Conservation (phyloP, 2,888 invertebrate genomes). For the Drosophila siamana region DNA sequence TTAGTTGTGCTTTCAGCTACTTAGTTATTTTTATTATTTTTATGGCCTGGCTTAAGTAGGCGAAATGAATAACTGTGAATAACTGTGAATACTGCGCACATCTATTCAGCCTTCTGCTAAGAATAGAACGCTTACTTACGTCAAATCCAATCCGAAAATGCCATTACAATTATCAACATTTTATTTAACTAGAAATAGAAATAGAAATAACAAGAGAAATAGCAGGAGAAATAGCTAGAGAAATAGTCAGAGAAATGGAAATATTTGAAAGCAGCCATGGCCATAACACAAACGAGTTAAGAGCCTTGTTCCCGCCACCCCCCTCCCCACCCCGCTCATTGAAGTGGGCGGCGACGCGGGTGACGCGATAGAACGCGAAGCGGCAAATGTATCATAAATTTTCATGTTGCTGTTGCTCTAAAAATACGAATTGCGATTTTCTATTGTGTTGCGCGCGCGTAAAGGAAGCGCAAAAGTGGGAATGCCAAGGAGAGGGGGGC, state of each 20-base stretch:
- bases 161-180: slow-evolving; percentile 77
- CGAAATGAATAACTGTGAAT: slow-evolving; percentile 61
- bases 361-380: slow-evolving; percentile 26
- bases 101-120: too few species aligned
- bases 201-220: too few species aligned
- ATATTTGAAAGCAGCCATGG: slow-evolving; percentile 45
- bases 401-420: slow-evolving; percentile 71
- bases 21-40: slow-evolving; percentile 52
- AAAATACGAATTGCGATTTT: slow-evolving; percentile 76
- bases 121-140: not conserved
- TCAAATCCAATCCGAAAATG: slow-evolving; percentile 62
- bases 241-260: too few species aligned
- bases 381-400: slow-evolving; percentile 76
- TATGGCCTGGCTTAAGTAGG: slow-evolving; percentile 64
- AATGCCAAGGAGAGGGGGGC: too few species aligned
- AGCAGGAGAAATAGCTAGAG: too few species aligned
- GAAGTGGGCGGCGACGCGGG: slow-evolving; percentile 15
- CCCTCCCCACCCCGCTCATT: too few species aligned
- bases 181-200: slow-evolving; percentile 63
- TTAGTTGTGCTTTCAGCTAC: slow-evolving; percentile 39
- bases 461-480: not conserved
- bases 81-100: not conserved
- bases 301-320: slow-evolving; percentile 2
- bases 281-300: slow-evolving; percentile 46
- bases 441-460: slow-evolving; percentile 65